Evolutionary conservation across 2,888 invertebrate species (phyloP).

Genomic region (Protodeltote pygarga): DNA sequence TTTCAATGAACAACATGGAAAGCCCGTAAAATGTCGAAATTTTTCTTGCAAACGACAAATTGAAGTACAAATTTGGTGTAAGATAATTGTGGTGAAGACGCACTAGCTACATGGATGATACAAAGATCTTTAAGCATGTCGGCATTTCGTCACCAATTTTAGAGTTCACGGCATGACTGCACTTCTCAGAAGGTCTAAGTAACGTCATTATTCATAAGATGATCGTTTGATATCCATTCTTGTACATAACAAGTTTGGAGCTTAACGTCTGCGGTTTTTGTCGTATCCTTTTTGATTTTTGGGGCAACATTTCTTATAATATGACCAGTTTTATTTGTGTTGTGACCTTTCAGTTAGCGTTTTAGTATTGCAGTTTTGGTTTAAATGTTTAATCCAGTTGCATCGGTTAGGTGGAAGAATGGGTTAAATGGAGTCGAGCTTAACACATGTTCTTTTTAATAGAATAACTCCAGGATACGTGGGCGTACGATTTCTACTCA

Average conservation of each 20-base stretch:
- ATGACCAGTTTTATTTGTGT: constrained; percentile 37
- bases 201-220: constrained; percentile 74
- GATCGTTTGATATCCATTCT: constrained; percentile 77
- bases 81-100: too few species aligned
- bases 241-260: constrained; percentile 63
- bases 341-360: constrained; percentile 21
- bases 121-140: constrained; percentile 19
- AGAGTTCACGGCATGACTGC: constrained; percentile 55
- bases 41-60: too few species aligned
- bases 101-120: too few species aligned
- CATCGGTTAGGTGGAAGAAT: not conserved
- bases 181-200: constrained; percentile 73
- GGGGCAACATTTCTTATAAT: constrained; percentile 18
- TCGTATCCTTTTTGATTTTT: constrained; percentile 30
- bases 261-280: constrained; percentile 44
- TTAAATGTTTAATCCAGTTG: not conserved
- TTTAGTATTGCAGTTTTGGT: constrained; percentile 9
- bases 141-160: constrained; percentile 47
- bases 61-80: too few species aligned
- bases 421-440: not conserved
- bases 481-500: not conserved
- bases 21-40: too few species aligned
- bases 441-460: too few species aligned
- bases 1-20: too few species aligned
- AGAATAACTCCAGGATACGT: constrained; percentile 3